phyloP scores from a whole-genome alignment of 1,140 invertebrate species.

The Heliconius congener region DNA sequence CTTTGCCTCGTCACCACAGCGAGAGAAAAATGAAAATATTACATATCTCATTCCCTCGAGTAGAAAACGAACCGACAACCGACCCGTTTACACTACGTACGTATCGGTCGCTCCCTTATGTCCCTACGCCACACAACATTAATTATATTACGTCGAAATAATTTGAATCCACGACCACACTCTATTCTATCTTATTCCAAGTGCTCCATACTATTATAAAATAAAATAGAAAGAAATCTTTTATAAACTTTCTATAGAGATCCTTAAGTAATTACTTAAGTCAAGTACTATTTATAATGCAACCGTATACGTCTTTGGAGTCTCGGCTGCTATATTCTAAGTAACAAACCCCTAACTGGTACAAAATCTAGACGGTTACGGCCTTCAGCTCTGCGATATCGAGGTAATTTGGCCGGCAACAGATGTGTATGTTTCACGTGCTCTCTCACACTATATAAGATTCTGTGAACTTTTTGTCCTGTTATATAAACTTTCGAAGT shows the following conservation, averaged over 20 bases:
- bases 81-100: too few relatives aligned
- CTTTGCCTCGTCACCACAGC: too few relatives aligned
- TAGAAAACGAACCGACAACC: too few relatives aligned
- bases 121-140: too few relatives aligned
- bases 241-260: not conserved
- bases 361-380: slow-evolving; percentile 2
- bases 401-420: slow-evolving; percentile 8
- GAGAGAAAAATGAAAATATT: too few relatives aligned
- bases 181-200: not conserved
- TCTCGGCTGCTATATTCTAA: not conserved
- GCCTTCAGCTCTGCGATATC: not conserved
- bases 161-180: too few relatives aligned
- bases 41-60: too few relatives aligned
- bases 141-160: too few relatives aligned
- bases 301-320: not conserved
- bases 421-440: not conserved
- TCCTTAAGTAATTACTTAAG: not conserved
- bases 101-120: too few relatives aligned
- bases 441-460: not conserved
- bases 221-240: not conserved
- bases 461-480: not conserved
- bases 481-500: not conserved
- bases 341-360: not conserved
- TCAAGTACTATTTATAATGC: not conserved
- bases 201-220: not conserved